Evolutionary conservation across 1,140 invertebrate genomes (phyloP), one percentile per base, ranked within the genome.

Genomic region (Bradysia coprophila): DNA sequence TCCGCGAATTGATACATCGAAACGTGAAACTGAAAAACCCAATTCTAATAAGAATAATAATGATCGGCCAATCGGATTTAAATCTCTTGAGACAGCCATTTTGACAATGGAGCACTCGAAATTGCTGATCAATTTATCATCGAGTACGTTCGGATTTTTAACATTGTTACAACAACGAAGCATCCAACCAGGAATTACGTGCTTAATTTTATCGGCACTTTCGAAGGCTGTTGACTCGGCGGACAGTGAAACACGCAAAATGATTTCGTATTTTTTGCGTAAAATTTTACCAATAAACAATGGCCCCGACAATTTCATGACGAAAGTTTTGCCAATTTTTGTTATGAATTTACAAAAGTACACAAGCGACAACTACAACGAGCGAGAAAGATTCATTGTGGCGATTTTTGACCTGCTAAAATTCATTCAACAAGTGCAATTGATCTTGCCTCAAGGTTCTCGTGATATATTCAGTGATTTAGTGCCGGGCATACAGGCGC

Each of bases 11-110:
- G n/a, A n/a, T n/a, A n/a, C n/a, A n/a, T n/a, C n/a, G n/a, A n/a
- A n/a, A n/a, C n/a, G n/a, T n/a, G n/a, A n/a, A n/a, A n/a, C n/a
- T n/a, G n/a, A n/a, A n/a, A n/a, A n/a, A n/a, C n/a, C n/a, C n/a
- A n/a, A n/a, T n/a, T n/a, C n/a, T n/a, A 47, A 37, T 16, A 42
- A 31, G 46, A 47, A 48, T 34, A 11, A 34, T 3, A 3, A 3
- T 16, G 18, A 4, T 15, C 4, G 18, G 3, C 32, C 32, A 11
- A 34, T 34, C 18, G 32, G 32, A 3, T 5, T 15, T 3, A 34
- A 34, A 34, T 15, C 32, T 15, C 32, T 34, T 3, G 32, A 34
- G 11, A 13, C 32, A 5, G 32, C 18, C 13, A 5, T 34, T 5
- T 15, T 15, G 11, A 16, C 18, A 3, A 16, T 15, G 13, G 18